A percentile compares a stretch with the other conserved stretches of the same genome.
Conservation (phyloP, 2,113 vertebrate species). For the Engraulis encrasicolus region DNA sequence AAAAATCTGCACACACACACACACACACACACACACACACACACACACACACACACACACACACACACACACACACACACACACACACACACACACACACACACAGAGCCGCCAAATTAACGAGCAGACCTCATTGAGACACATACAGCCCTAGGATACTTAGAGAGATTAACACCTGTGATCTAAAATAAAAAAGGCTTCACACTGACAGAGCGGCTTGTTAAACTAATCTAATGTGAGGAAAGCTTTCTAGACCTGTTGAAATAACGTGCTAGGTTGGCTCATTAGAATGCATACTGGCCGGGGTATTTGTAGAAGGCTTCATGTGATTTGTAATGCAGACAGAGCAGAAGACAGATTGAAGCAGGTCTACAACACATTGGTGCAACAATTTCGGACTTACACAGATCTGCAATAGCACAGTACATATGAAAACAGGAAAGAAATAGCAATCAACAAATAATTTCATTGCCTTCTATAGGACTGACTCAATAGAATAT, state of each 20-base stretch:
- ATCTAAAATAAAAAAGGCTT: conserved; percentile 5
- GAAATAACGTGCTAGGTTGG: neutral
- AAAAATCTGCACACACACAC: too few relatives aligned
- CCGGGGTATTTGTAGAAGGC: neutral
- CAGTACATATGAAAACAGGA: neutral
- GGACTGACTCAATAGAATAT: too few relatives aligned
- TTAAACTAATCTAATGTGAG: neutral
- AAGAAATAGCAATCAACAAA: neutral
- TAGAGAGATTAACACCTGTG: neutral
- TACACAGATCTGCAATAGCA: neutral
- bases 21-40: too few relatives aligned
- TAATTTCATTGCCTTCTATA: too few relatives aligned
- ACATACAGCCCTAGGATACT: neutral
- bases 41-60: too few relatives aligned
- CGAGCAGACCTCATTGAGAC: neutral
- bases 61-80: too few relatives aligned
- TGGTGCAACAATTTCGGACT: neutral
- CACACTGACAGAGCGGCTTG: conserved; percentile 13
- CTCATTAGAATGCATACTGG: neutral
- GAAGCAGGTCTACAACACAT: neutral
- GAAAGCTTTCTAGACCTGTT: conserved; percentile 8
- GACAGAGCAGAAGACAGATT: neutral
- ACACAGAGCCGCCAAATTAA: neutral
- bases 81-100: too few relatives aligned
- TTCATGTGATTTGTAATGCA: neutral